Conservation (phyloP, 1,140 invertebrate species). For the Drosophila nebulosa region DNA sequence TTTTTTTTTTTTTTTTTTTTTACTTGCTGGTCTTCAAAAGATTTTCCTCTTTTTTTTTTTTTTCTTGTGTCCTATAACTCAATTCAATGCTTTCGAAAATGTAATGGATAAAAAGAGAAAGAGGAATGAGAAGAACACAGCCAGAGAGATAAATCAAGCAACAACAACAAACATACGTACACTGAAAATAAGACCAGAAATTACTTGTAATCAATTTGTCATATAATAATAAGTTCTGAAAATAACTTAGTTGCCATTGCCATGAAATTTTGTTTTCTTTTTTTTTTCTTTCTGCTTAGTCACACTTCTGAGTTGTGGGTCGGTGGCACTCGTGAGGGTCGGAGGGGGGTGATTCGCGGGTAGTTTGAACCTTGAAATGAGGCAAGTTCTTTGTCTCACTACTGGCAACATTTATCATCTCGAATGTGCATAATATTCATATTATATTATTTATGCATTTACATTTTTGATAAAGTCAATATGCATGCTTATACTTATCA, state of each 20-base stretch:
- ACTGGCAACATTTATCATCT: background rate
- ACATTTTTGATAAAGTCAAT: constrained; percentile 1
- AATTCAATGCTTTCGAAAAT: constrained; percentile 48
- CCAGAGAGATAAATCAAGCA: constrained; percentile 40
- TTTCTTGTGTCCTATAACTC: constrained; percentile 34
- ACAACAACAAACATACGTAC: constrained; percentile 37
- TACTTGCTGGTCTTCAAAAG: background rate
- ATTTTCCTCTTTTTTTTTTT: constrained; percentile 1
- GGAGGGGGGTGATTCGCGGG: background rate
- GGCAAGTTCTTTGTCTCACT: background rate
- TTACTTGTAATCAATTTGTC: constrained; percentile 61
- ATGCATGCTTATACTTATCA: constrained; percentile 1
- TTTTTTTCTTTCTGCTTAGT: background rate
- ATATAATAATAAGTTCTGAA: constrained; percentile 29
- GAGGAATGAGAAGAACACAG: constrained; percentile 7
- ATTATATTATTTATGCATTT: background rate
- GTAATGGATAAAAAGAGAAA: constrained; percentile 41
- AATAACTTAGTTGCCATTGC: background rate
- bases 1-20: too few species aligned
- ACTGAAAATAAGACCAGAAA: constrained; percentile 48
- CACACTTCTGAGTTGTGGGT: background rate
- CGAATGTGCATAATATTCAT: background rate
- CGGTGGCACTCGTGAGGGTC: too few species aligned
- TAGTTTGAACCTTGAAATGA: constrained; percentile 1
- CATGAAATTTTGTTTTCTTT: background rate